Evolutionary conservation across 1,140 invertebrate genomes (phyloP).

Genomic region (Chironomus tepperi): DNA sequence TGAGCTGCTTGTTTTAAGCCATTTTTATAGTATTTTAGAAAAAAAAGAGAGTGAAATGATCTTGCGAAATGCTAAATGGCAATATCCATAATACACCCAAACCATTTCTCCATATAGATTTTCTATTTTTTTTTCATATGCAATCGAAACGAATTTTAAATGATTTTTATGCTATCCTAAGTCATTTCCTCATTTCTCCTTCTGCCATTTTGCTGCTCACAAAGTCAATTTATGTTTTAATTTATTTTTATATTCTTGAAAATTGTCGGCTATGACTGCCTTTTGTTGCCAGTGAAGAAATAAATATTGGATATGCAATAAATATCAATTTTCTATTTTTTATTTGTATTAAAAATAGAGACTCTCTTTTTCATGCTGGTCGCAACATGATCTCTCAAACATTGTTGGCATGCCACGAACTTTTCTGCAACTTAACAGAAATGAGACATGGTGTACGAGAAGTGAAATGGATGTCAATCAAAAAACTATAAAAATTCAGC

Average conservation of each 20-base stretch:
- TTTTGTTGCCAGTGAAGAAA: neutral
- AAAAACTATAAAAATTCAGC: neutral
- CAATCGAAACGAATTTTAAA: conserved; percentile 8
- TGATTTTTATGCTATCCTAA: conserved; percentile 8
- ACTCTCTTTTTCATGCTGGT: neutral
- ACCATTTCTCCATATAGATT: neutral
- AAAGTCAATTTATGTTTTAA: conserved; percentile 15
- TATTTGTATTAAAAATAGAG: neutral
- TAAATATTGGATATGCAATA: neutral
- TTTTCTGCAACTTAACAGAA: neutral
- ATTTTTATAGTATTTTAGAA: too few species aligned
- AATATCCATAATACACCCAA: neutral
- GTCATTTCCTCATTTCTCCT: neutral
- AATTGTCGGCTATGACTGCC: neutral
- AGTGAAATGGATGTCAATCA: neutral
- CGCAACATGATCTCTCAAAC: neutral
- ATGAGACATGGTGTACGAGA: neutral
- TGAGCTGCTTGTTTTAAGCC: too few species aligned
- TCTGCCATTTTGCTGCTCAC: neutral
- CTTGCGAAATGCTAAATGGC: neutral
- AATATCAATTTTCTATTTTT: conserved; percentile 3
- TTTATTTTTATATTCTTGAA: conserved; percentile 1
- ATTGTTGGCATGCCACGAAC: neutral
- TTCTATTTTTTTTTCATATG: neutral
- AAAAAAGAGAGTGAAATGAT: neutral